Conservation (phyloP, 1,140 invertebrate species). For the Lepeophtheirus salmonis region DNA sequence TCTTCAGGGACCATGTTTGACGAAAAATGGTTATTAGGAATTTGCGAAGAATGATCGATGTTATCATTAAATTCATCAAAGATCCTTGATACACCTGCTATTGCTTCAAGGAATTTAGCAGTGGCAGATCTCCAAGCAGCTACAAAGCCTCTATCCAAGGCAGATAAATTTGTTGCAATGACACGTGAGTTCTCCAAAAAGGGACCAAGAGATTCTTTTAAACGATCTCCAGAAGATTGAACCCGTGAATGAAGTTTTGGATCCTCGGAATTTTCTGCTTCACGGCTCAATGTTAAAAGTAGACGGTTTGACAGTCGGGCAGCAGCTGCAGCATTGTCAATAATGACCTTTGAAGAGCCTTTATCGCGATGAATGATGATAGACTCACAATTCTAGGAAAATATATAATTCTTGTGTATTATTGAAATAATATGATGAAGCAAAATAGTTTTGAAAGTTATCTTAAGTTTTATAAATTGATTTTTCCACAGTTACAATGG, state of each 20-base stretch:
- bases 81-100: neutral
- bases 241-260: neutral
- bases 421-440: too few relatives aligned
- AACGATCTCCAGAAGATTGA: neutral
- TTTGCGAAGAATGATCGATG: too few relatives aligned
- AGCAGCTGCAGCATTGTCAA: conserved; percentile 11
- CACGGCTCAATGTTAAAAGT: conserved; percentile 81
- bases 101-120: conserved; percentile 1
- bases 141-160: neutral
- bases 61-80: conserved; percentile 12
- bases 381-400: neutral
- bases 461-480: too few relatives aligned
- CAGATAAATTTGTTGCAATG: conserved; percentile 6
- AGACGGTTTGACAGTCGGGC: conserved; percentile 75
- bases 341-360: neutral
- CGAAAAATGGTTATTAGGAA: too few relatives aligned
- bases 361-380: neutral
- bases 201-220: conserved; percentile 12
- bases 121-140: neutral
- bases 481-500: too few relatives aligned
- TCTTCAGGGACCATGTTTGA: neutral
- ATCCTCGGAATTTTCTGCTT: conserved; percentile 72
- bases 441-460: too few relatives aligned
- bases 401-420: too few relatives aligned
- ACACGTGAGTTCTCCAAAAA: conserved; percentile 13